Evolutionary conservation across 2,113 vertebrate genomes (phyloP).

Genomic region (Ammodramus savannarum): DNA sequence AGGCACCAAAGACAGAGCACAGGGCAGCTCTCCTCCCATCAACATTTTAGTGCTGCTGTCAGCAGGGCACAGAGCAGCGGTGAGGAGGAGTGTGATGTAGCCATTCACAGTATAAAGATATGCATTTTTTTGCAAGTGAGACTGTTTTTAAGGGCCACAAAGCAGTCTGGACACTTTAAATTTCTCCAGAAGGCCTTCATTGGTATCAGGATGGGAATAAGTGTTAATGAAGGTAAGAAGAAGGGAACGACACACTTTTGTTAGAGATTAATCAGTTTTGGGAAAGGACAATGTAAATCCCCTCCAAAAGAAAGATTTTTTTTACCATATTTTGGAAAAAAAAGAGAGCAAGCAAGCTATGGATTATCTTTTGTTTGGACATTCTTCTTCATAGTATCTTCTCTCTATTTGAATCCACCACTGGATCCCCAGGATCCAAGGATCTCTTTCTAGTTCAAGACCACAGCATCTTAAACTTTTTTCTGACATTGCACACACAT

Average conservation of each 20-base stretch:
- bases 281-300: neutral
- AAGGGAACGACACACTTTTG: neutral
- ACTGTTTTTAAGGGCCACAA: accelerated
- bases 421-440: neutral
- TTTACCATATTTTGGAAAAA: no score
- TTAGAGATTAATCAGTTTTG: neutral
- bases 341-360: no score
- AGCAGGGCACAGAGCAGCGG: neutral
- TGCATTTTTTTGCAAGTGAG: neutral
- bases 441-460: neutral
- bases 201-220: neutral
- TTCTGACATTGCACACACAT: neutral
- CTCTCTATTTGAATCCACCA: neutral
- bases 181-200: neutral
- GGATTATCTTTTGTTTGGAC: neutral
- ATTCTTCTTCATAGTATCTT: neutral
- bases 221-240: neutral
- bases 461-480: neutral
- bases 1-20: neutral
- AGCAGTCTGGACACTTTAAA: neutral
- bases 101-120: neutral
- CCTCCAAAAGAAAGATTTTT: neutral
- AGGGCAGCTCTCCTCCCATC: accelerated
- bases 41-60: neutral
- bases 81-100: neutral